Conservation (phyloP, 1,140 invertebrate genomes). For the Euglossa dilemma region DNA sequence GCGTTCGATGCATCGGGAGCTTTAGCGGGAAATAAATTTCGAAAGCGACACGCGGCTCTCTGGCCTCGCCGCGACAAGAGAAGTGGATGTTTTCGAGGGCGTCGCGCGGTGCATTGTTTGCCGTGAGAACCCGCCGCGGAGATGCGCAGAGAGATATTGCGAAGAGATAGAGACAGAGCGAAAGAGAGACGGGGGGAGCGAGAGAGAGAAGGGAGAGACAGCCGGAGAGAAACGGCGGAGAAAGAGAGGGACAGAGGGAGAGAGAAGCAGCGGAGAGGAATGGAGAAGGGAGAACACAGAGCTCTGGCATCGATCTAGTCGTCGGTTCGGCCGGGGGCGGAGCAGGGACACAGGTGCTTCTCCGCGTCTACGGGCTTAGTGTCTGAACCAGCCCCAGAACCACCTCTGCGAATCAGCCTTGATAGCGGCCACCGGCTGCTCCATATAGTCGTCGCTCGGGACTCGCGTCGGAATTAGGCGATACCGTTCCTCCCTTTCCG, state of each 20-base stretch:
- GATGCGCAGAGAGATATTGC: slow-evolving; percentile 73
- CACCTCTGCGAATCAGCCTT: slow-evolving; percentile 70
- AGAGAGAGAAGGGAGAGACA: slow-evolving; percentile 32
- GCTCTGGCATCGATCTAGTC: slow-evolving; percentile 75
- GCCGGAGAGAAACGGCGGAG: slow-evolving; percentile 42
- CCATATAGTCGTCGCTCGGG: slow-evolving; percentile 51
- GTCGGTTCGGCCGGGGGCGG: slow-evolving; percentile 71
- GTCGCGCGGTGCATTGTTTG: slow-evolving; percentile 75
- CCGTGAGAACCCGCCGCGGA: slow-evolving; percentile 72
- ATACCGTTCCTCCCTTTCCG: slow-evolving; percentile 18
- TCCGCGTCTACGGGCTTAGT: slow-evolving; percentile 75
- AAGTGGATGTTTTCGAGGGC: slow-evolving; percentile 76
- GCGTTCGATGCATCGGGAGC: slow-evolving; percentile 63
- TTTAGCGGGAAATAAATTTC: slow-evolving; percentile 71
- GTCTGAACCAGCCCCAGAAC: slow-evolving; percentile 71
- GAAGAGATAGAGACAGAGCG: slow-evolving; percentile 63
- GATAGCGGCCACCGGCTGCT: slow-evolving; percentile 66
- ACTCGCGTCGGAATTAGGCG: slow-evolving; percentile 58
- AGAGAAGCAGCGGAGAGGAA: slow-evolving; percentile 41
- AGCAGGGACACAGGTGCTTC: slow-evolving; percentile 78
- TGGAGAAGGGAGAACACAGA: slow-evolving; percentile 61
- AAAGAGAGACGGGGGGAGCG: slow-evolving; percentile 16
- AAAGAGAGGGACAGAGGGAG: slow-evolving; percentile 49
- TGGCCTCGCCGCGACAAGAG: slow-evolving; percentile 67
- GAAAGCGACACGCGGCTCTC: slow-evolving; percentile 63